phyloP scores from a whole-genome alignment of 2,113 vertebrate genomes.

The Erythrocebus patas region DNA sequence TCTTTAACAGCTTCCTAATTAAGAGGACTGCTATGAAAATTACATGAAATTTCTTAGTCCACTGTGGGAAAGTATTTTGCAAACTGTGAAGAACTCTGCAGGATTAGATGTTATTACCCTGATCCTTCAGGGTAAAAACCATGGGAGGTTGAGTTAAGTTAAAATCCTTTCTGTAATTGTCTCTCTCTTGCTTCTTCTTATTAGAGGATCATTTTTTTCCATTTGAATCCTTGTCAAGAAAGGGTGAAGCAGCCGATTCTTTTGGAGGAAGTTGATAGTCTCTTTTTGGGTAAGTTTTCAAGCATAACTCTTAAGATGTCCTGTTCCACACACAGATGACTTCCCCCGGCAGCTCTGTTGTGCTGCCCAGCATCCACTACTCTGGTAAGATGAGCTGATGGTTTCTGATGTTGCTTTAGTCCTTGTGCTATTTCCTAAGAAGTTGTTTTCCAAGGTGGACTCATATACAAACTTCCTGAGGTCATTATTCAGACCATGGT shows the following conservation, averaged over 20 bases:
- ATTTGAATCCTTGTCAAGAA: background rate
- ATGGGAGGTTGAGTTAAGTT: background rate
- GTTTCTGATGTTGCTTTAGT: background rate
- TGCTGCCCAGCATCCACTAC: background rate
- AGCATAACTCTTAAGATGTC: background rate
- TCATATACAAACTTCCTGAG: background rate
- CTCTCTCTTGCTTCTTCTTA: background rate
- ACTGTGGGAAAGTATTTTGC: background rate
- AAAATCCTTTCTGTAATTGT: background rate
- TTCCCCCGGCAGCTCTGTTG: background rate
- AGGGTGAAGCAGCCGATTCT: background rate
- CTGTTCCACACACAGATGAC: background rate
- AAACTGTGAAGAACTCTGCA: background rate
- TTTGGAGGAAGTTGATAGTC: background rate
- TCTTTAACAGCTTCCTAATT: background rate
- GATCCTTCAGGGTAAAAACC: background rate
- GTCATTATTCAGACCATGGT: background rate
- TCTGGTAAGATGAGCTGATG: background rate
- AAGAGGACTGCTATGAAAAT: background rate
- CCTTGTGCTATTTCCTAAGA: background rate
- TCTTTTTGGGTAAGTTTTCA: background rate
- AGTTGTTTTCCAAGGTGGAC: background rate
- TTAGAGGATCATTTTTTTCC: background rate
- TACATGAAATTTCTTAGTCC: background rate
- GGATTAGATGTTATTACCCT: background rate